These are phyloP conservation scores for Psittacula cyanocephala DNA, from an alignment of 2,113 vertebrate genomes.

Conservation along the genomic window DNA sequence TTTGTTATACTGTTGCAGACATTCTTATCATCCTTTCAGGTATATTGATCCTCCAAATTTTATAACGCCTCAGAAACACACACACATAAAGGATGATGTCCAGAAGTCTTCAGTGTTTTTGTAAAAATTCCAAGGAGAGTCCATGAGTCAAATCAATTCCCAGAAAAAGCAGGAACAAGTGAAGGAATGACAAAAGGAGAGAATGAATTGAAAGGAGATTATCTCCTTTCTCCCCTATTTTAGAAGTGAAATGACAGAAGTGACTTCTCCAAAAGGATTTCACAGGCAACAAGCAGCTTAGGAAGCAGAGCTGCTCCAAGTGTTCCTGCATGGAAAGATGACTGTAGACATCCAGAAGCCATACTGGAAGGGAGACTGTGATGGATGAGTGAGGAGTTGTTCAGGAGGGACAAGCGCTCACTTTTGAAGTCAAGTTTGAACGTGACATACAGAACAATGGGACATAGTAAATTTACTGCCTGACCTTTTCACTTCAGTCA, in stretches of 20 bases:
- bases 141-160: background rate
- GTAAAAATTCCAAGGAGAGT: background rate
- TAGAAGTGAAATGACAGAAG: background rate
- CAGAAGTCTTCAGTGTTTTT: background rate
- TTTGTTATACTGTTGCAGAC: background rate
- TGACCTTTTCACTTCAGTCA: background rate
- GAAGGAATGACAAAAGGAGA: background rate
- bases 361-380: background rate
- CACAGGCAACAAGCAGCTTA: background rate
- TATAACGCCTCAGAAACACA: background rate
- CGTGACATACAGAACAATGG: background rate
- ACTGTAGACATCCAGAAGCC: background rate
- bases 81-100: background rate
- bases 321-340: background rate
- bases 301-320: background rate
- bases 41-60: background rate
- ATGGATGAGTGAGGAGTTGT: background rate
- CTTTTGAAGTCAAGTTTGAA: background rate
- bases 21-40: background rate
- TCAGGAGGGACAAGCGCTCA: background rate
- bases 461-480: background rate
- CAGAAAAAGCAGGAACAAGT: background rate
- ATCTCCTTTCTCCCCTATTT: background rate
- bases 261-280: background rate
- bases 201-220: background rate